Base-by-base conservation (phyloP, 2,888 invertebrate genomes). In the Gandaritis pyraliata region DNA sequence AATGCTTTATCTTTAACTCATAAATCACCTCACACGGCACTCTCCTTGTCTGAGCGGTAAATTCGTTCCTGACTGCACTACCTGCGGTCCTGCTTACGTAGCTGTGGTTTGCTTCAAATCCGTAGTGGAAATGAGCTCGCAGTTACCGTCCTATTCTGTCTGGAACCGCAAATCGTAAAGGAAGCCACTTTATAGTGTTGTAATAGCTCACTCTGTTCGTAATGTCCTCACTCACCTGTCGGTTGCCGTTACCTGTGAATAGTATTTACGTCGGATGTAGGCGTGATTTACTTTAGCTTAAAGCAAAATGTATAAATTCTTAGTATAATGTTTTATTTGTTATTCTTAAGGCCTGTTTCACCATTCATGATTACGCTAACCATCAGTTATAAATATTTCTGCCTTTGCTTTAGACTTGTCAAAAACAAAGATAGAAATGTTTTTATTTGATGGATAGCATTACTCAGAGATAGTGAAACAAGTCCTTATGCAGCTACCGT, bases 111-210 rank as follows among this genome's bases (percentile, higher is more conserved):
- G 68, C 75, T 78, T 81, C 77, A 82, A 86, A 87, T 85, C 80
- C 74, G 68, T 82, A 78, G 82, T 87, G 87, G 85, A 87, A 88
- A 87, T 87, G 86, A 84, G 83, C 77, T 74, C 55, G 78, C 82
- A 79, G 79, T 86, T 83, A 85, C 74, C 78, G 76, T 82, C 77
- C 80, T 50, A 78, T 75, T 74, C 73, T 78, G 76, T 74, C 74
- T 71, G 71, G 51, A 78, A 89, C 90, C 88, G 80, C 90, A 89
- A 88, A 87, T 80, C 78, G 83, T 73, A 70, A 76, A 80, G 81
- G 76, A 74, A 76, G 70, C 77, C 60, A 72, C 80, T 82, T 78
- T 83, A 81, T 77, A 76, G 75, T 78, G 76, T 77, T 73, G 74
- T 85, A 84, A 85, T 84, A 77, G 72, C 80, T 80, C 67, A 69